Evolutionary conservation across 2,797 vertebrate genomes (phyloP), one percentile per base, ranked within the genome.

Genomic region (Sandelia bainsii): DNA sequence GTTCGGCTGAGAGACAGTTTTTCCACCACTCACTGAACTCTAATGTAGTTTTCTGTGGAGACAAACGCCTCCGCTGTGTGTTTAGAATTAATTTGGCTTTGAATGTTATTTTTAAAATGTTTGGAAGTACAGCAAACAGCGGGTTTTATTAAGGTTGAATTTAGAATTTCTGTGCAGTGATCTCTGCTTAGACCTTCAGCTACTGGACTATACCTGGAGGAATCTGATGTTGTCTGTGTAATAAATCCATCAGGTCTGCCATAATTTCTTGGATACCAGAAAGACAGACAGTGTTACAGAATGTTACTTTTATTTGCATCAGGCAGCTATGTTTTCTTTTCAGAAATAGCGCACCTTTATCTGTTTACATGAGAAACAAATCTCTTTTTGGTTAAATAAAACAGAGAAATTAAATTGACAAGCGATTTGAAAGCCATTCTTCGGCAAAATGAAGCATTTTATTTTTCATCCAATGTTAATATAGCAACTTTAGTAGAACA

Each of bases 171-270:
- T 58, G 1, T 0, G 8, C 25, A 46, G 54, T 37, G 37, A 32
- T 13, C 27, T 20, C 10, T 51, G 25, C 17, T 70, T 34, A 45
- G 34, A 57, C 27, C 3, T 20, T 19, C 0, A 29, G 27, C 16
- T 32, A 3, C 6, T 20, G 2, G 9, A 56, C 29, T 49, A 16
- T n/a, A 13, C 23, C 44, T 1, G 20, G 2, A 56, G n/a, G 2
- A 29, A 58, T 45, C 19, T 52, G 51, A 51, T 37, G 44, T 62
- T 58, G 46, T 72, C n/a, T 29, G 3, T 51, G 23, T 17, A 11
- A 50, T 67, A 32, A 14, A 6, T 29, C 57, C 13, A 39, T 61
- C 22, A 51, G 17, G 17, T 50, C 17, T 51, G 19, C 2, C 12
- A 23, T 34, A 29, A 39, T n/a, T 27, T 32, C 29, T 3, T 8